phyloP scores from a whole-genome alignment of 2,797 vertebrate species.

The Pseudochaenichthys georgianus region DNA sequence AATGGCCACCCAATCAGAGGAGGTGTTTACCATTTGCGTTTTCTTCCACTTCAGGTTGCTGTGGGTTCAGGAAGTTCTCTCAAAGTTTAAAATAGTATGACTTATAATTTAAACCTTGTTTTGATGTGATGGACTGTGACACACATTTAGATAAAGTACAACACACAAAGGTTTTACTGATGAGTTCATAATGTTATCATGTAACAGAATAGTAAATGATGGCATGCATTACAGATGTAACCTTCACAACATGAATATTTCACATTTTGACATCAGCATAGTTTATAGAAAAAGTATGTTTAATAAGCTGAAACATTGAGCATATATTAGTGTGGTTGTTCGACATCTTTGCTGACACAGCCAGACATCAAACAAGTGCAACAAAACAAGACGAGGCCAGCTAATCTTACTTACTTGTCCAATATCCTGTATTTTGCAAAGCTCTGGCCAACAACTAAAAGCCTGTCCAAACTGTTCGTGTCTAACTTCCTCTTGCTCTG shows the following conservation, averaged over 20 bases:
- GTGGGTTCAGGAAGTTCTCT: slow-evolving; percentile 24
- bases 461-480: too few species aligned
- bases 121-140: neutral
- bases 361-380: too few species aligned
- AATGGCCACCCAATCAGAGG: slow-evolving; percentile 24
- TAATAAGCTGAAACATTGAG: neutral
- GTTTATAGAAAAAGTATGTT: neutral
- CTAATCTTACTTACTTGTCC: too few species aligned
- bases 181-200: neutral
- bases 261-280: neutral
- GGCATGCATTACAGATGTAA: neutral
- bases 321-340: neutral
- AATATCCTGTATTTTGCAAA: too few species aligned
- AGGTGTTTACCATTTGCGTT: slow-evolving; percentile 25
- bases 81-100: slow-evolving; percentile 17
- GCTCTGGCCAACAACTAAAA: too few species aligned
- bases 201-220: neutral
- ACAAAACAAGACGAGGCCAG: too few species aligned
- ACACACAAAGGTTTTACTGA: neutral
- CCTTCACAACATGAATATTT: neutral
- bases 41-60: slow-evolving; percentile 8
- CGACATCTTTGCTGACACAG: too few species aligned
- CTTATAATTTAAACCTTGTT: neutral
- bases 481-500: too few species aligned
- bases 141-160: neutral